A percentile compares a stretch with the other conserved stretches of the same genome.
These are phyloP conservation scores for Heterodera filipjevi DNA, from an alignment of 2,888 invertebrate genomes.

Conservation along the genomic window DNA sequence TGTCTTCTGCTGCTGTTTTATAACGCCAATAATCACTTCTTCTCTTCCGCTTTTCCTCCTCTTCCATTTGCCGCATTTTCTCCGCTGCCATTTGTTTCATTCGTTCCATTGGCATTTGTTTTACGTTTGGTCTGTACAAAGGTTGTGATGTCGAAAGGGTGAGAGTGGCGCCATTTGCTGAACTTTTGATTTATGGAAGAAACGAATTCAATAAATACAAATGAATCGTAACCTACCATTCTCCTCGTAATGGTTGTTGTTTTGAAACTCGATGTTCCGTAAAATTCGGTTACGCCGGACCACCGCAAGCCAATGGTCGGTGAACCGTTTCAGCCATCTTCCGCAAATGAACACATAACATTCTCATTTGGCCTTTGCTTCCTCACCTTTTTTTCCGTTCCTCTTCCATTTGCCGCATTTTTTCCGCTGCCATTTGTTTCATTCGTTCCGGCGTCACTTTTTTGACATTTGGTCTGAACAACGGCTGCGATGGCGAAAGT, in stretches of 20 bases:
- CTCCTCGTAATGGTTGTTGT: too few relatives aligned
- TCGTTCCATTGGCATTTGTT: constrained; percentile 2
- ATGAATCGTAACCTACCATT: too few relatives aligned
- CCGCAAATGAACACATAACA: too few relatives aligned
- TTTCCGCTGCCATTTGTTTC: constrained; percentile 21
- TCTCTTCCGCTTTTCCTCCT: neutral
- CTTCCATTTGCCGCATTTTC: constrained; percentile 12
- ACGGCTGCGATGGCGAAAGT: constrained; percentile 8
- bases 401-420: constrained; percentile 18
- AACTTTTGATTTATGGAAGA: too few relatives aligned
- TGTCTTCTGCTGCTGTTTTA: neutral
- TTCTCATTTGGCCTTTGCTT: too few relatives aligned
- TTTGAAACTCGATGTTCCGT: constrained; percentile 6
- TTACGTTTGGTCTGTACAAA: constrained; percentile 12
- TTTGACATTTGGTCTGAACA: constrained; percentile 19
- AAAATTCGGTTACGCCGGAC: constrained; percentile 25
- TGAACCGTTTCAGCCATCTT: constrained; percentile 34
- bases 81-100: constrained; percentile 19
- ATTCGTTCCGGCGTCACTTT: constrained; percentile 15
- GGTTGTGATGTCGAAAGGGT: neutral
- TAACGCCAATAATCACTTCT: too few relatives aligned
- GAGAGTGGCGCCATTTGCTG: too few relatives aligned
- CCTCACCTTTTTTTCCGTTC: neutral
- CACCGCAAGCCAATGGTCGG: constrained; percentile 31
- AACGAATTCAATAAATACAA: too few relatives aligned